Evolutionary conservation across 2,797 vertebrate species (phyloP).

Genomic region (Rousettus madagascariensis): DNA sequence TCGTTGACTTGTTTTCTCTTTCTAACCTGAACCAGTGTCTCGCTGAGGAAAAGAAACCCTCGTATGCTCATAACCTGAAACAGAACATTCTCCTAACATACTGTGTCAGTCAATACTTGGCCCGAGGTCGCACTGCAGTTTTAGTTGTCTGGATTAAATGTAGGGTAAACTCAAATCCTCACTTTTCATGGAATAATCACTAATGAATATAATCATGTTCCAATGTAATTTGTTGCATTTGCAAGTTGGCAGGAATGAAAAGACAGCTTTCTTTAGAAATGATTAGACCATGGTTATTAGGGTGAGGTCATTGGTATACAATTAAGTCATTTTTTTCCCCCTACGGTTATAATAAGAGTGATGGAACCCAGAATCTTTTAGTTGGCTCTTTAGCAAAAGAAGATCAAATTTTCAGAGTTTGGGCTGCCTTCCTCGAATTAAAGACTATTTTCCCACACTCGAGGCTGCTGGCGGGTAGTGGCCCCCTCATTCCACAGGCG

Average conservation of each 20-base stretch:
- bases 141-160: slow-evolving; percentile 63
- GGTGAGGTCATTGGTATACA: slow-evolving; percentile 84
- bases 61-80: not conserved
- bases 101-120: not conserved
- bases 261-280: slow-evolving; percentile 81
- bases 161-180: slow-evolving; percentile 75
- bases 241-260: slow-evolving; percentile 79
- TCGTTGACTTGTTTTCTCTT: not conserved
- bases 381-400: slow-evolving; percentile 79
- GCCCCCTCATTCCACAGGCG: slow-evolving; percentile 58
- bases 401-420: slow-evolving; percentile 73
- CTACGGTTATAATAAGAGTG: slow-evolving; percentile 81
- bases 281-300: slow-evolving; percentile 82
- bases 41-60: not conserved
- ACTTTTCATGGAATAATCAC: slow-evolving; percentile 80
- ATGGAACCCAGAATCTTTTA: slow-evolving; percentile 82
- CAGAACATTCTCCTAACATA: not conserved
- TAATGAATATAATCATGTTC: slow-evolving; percentile 84
- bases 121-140: not conserved
- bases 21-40: not conserved
- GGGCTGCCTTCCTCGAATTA: slow-evolving; percentile 76
- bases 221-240: slow-evolving; percentile 84
- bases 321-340: slow-evolving; percentile 81
- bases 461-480: slow-evolving; percentile 63
- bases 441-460: slow-evolving; percentile 80